Conservation (phyloP, 35 echinoderm and acorn worm species). For the Amphiura filiformis region DNA sequence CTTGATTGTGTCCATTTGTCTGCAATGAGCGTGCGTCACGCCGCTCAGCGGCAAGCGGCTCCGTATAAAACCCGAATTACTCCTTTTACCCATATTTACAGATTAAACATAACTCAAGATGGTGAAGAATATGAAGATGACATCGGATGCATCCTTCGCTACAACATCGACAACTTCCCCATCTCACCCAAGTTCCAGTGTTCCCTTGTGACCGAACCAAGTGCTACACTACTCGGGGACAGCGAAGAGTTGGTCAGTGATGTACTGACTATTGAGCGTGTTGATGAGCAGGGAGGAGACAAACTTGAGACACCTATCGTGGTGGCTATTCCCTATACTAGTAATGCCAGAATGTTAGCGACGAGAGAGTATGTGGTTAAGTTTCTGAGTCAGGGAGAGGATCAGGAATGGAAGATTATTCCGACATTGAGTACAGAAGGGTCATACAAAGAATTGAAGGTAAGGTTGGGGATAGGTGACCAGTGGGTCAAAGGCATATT, state of each 20-base stretch:
- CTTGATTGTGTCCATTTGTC: too few relatives aligned
- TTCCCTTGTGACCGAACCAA: conserved; percentile 29
- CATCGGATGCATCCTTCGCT: conserved; percentile 71
- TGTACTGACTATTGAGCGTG: conserved; percentile 44
- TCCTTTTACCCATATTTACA: not conserved
- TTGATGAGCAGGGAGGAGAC: conserved; percentile 1
- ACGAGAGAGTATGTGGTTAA: conserved; percentile 81
- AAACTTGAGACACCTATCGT: conserved; percentile 50
- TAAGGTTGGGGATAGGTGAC: too few relatives aligned
- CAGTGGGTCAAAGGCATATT: not conserved
- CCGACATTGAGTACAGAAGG: conserved; percentile 59
- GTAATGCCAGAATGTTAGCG: conserved; percentile 48
- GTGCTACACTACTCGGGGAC: conserved; percentile 32
- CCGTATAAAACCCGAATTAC: too few relatives aligned
- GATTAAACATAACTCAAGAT: conserved; percentile 22
- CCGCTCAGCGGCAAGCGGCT: too few relatives aligned
- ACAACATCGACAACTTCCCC: conserved; percentile 51
- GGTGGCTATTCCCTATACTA: conserved; percentile 78
- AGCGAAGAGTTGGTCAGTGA: conserved; percentile 82
- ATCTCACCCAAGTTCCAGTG: conserved; percentile 41
- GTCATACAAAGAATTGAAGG: conserved; percentile 75
- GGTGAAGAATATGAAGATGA: conserved; percentile 36
- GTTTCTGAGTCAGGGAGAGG: conserved; percentile 18
- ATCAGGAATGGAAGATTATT: conserved; percentile 64
- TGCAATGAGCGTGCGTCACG: too few relatives aligned